Percentiles rank a stretch among this genome's conserved stretches.
phyloP scores from a whole-genome alignment of 1,140 invertebrate genomes.

The Triops longicaudatus region DNA sequence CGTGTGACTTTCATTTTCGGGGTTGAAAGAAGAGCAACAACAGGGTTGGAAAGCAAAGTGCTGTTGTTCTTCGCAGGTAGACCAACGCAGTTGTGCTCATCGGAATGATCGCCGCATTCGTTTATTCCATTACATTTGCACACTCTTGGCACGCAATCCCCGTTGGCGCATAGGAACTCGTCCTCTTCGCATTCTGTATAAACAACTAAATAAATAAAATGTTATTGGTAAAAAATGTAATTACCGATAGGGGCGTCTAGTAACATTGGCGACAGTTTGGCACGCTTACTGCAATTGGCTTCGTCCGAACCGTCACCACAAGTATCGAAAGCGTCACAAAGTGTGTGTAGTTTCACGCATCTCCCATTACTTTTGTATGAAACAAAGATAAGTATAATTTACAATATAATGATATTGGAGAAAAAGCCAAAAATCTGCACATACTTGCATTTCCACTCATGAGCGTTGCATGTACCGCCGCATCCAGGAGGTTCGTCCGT shows the following conservation, averaged over 20 bases:
- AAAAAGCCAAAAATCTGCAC: conserved; percentile 34
- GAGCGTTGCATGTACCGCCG: conserved; percentile 48
- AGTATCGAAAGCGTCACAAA: conserved; percentile 69
- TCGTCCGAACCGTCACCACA: conserved; percentile 74
- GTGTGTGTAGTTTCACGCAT: conserved; percentile 50
- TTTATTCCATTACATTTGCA: conserved; percentile 38
- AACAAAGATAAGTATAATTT: conserved; percentile 32
- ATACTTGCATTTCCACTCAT: conserved; percentile 55
- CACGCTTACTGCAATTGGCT: conserved; percentile 43
- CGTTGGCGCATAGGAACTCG: conserved; percentile 41
- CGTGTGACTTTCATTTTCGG: background rate
- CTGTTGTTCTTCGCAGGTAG: background rate
- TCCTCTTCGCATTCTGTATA: conserved; percentile 35
- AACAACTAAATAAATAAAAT: background rate
- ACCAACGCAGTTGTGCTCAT: conserved; percentile 23
- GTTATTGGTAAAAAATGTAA: background rate
- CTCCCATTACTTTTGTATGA: conserved; percentile 44
- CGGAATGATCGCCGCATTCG: conserved; percentile 38
- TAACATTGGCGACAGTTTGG: conserved; percentile 32
- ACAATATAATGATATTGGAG: no score
- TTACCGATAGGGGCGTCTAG: conserved; percentile 17
- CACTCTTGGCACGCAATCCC: conserved; percentile 37
- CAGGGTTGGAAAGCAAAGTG: background rate
- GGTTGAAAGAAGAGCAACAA: background rate
- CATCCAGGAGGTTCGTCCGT: conserved; percentile 54